Evolutionary conservation across 2,797 vertebrate genomes (phyloP).

Genomic region (Myotis daubentonii): DNA sequence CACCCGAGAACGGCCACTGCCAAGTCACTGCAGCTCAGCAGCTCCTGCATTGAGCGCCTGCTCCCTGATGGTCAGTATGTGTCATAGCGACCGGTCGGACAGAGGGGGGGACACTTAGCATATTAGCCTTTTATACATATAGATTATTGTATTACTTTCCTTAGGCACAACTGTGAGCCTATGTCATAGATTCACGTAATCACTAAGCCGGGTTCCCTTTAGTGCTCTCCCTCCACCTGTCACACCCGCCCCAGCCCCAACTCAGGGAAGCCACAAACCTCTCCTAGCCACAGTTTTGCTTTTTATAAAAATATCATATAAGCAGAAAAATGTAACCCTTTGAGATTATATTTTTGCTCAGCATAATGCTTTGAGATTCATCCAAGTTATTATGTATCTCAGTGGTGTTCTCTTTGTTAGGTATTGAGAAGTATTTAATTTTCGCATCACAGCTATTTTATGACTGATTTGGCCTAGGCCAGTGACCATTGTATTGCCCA

Average conservation of each 20-base stretch:
- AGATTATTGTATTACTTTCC: background rate
- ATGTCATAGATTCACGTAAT: background rate
- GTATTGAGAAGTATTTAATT: background rate
- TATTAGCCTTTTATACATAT: background rate
- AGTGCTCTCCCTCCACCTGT: background rate
- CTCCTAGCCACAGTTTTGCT: background rate
- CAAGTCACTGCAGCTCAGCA: no score
- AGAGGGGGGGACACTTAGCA: no score
- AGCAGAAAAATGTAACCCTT: background rate
- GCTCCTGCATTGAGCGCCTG: no score
- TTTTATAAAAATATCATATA: background rate
- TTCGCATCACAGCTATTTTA: background rate
- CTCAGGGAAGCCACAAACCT: background rate
- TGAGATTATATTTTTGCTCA: background rate
- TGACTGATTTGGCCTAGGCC: background rate
- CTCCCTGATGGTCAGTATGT: no score
- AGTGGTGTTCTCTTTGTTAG: background rate
- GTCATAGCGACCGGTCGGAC: no score
- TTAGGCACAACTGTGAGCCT: background rate
- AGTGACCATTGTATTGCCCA: background rate
- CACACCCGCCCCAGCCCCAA: background rate
- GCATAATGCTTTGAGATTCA: background rate
- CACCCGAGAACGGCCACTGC: no score
- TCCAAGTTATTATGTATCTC: background rate
- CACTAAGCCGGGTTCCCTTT: background rate